Percentiles rank a stretch among this genome's conserved stretches.
Conservation (phyloP, 1,140 invertebrate species). For the Leptopilina clavipes region DNA sequence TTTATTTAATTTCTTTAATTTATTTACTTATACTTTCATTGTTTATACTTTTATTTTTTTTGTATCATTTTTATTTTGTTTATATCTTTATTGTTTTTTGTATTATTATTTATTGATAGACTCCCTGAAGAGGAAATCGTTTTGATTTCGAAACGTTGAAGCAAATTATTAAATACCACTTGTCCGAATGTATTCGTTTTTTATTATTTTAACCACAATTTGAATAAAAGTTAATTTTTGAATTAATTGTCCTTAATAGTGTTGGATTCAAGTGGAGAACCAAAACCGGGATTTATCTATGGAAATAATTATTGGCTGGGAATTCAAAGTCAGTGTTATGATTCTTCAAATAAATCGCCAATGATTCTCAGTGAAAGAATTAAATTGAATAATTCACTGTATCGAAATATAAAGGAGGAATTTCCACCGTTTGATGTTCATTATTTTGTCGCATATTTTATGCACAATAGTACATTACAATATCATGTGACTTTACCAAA, state of each 20-base stretch:
- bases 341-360: slow-evolving; percentile 54
- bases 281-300: slow-evolving; percentile 69
- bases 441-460: slow-evolving; percentile 67
- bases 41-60: no score
- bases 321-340: slow-evolving; percentile 65
- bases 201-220: no score
- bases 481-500: slow-evolving; percentile 64
- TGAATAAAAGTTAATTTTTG: slow-evolving; percentile 48
- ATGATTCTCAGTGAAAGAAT: slow-evolving; percentile 52
- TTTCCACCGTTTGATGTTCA: slow-evolving; percentile 68
- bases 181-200: no score
- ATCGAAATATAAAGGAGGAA: slow-evolving; percentile 61
- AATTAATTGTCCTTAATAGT: no score
- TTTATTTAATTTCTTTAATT: no score
- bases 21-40: no score
- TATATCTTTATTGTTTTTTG: no score
- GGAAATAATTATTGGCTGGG: slow-evolving; percentile 76
- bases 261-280: slow-evolving; percentile 73
- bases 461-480: slow-evolving; percentile 72
- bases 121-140: no score
- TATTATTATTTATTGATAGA: no score
- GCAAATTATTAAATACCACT: no score
- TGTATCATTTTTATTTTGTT: no score
- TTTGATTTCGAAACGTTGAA: no score
- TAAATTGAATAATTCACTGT: slow-evolving; percentile 59